Evolutionary conservation across 2,113 vertebrate genomes (phyloP), one percentile per base, ranked within the genome.

Genomic region (Trogon melanurus): DNA sequence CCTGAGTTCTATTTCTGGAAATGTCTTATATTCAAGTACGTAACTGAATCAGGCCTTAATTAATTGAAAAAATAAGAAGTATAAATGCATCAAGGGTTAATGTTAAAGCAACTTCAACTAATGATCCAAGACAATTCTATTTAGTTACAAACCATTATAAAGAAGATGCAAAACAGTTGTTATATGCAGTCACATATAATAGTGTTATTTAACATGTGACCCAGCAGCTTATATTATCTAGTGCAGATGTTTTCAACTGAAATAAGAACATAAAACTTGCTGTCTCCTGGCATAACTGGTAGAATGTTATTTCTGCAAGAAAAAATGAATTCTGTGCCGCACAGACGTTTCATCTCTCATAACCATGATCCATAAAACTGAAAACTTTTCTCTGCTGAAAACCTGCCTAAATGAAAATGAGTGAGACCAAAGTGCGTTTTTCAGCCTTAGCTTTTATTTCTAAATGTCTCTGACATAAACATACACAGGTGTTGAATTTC

Each of bases 171-270:
- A 83, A 93, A 21, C 69, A 95, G 78, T 34, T 1, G 0, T 79
- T 95, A 61, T 75, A 67, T 47, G 36, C 58, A 93, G 62, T 41
- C 74, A 87, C 65, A 85, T 94, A 88, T 72, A 81, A 82, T n/a
- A 76, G 66, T 84, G 60, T 95, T 92, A 94, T 84, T 95, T 95
- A 95, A 96, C 50, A 78, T 95, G 78, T 88, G 90, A 97, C 85
- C 82, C 69, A 54, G 56, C 3, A 2, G 72, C 82, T 94, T 89
- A 75, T 69, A 61, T 87, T 94, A 91, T 80, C 71, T 75, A 72
- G 64, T 89, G 74, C 93, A 97, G 89, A 96, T 95, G 88, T 94
- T 97, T 95, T 86, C 91, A 92, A 19, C 32, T 88, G 79, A 82
- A 91, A 93, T 76, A 96, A 91, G 44, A 56, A 44, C 64, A 93